A percentile compares a stretch with the other conserved stretches of the same genome.
Evolutionary conservation across 2,797 vertebrate species (phyloP).

Genomic region (Myiothlypis coronata): DNA sequence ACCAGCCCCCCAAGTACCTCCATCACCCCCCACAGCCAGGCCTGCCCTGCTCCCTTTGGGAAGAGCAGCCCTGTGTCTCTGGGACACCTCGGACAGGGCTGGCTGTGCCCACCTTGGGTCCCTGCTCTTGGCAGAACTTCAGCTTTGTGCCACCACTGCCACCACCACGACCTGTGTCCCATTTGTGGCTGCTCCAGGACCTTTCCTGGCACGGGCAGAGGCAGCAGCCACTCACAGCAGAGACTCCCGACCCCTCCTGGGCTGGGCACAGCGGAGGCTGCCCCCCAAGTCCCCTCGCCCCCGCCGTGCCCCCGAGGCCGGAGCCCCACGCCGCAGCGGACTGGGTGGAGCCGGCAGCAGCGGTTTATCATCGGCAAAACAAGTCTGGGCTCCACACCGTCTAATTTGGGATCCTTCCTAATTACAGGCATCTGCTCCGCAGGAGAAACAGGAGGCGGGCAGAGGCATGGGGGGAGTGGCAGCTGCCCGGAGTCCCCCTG

Average conservation of each 20-base stretch:
- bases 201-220: not conserved
- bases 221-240: rapidly evolving
- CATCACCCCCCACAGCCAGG: not conserved
- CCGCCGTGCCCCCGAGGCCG: rapidly evolving
- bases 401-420: conserved; percentile 32
- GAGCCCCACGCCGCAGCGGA: not conserved
- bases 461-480: rapidly evolving
- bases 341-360: not conserved
- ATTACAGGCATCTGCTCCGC: not conserved
- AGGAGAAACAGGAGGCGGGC: not conserved
- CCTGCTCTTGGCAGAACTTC: rapidly evolving
- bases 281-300: rapidly evolving
- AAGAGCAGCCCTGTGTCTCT: not conserved
- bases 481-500: not conserved
- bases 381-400: not conserved
- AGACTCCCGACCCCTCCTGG: not conserved
- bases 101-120: not conserved
- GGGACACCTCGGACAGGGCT: not conserved
- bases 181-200: not conserved
- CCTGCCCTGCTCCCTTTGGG: too few relatives aligned
- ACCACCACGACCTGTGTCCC: rapidly evolving
- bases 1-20: rapidly evolving
- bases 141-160: rapidly evolving
- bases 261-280: not conserved
- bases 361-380: not conserved